Conservation (phyloP, 2,888 invertebrate species). For the Chesias legatella region DNA sequence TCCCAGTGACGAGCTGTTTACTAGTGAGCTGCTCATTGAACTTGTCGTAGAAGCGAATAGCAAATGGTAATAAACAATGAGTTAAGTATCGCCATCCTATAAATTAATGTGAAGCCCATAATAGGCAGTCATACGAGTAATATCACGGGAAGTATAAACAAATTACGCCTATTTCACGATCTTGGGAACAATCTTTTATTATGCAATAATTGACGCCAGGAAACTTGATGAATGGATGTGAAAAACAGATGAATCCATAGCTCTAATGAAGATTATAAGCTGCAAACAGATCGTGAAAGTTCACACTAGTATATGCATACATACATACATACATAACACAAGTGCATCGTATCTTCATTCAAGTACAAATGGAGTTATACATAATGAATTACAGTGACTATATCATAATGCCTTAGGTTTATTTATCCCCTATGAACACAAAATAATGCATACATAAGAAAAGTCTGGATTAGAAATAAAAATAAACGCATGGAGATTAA, state of each 20-base stretch:
- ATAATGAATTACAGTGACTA: no score
- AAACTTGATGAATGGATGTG: constrained; percentile 53
- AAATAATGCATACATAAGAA: no score
- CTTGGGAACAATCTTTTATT: constrained; percentile 64
- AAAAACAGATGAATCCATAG: constrained; percentile 49
- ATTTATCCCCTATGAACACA: no score
- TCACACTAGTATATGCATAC: constrained; percentile 11
- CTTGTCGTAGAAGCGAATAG: constrained; percentile 16
- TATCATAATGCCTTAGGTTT: no score
- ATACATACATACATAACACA: constrained; percentile 10
- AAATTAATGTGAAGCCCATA: constrained; percentile 48
- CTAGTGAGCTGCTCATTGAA: constrained; percentile 5
- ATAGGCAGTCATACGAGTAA: constrained; percentile 47
- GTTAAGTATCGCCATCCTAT: constrained; percentile 44
- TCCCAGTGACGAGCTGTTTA: constrained; percentile 6
- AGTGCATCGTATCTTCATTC: no score
- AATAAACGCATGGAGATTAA: no score
- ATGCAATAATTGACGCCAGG: constrained; percentile 56
- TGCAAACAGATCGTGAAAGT: constrained; percentile 17
- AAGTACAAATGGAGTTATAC: no score
- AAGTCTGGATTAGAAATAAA: no score
- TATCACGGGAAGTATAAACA: constrained; percentile 52
- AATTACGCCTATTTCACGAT: constrained; percentile 42
- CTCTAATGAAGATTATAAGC: constrained; percentile 39
- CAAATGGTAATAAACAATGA: constrained; percentile 42